Evolutionary conservation across 1,140 invertebrate genomes (phyloP).

Genomic region (Drosophila kepulauana): DNA sequence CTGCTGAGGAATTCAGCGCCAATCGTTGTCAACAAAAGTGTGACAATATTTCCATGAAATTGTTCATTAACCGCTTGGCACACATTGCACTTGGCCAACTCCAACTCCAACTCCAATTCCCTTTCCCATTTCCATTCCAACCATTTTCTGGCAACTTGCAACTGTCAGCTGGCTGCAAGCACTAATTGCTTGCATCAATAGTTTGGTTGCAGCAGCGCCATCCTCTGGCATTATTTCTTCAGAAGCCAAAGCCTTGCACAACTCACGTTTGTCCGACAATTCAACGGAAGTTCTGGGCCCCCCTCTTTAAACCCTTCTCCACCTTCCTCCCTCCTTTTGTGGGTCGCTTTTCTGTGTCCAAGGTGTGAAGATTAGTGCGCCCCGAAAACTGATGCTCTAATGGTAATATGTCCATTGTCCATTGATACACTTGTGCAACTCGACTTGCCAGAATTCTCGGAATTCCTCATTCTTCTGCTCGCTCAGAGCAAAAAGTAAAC

Average conservation of each 20-base stretch:
- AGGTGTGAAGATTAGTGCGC: slow-evolving; percentile 81
- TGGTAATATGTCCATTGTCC: slow-evolving; percentile 1
- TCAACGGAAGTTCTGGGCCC: slow-evolving; percentile 62
- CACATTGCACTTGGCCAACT: slow-evolving; percentile 71
- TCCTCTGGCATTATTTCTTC: slow-evolving; percentile 66
- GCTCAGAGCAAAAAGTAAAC: neutral
- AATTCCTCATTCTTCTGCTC: slow-evolving; percentile 38
- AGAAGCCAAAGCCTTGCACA: slow-evolving; percentile 73
- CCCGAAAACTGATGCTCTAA: slow-evolving; percentile 50
- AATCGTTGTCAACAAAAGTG: slow-evolving; percentile 75
- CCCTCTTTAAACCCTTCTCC: neutral
- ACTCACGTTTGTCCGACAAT: slow-evolving; percentile 73
- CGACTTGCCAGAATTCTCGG: slow-evolving; percentile 60
- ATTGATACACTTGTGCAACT: slow-evolving; percentile 38
- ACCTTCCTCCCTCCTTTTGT: neutral
- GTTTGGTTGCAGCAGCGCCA: slow-evolving; percentile 56
- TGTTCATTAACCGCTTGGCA: slow-evolving; percentile 83
- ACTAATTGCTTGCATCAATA: slow-evolving; percentile 76
- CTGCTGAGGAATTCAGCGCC: slow-evolving; percentile 72
- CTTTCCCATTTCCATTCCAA: slow-evolving; percentile 5
- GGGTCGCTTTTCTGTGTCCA: slow-evolving; percentile 48
- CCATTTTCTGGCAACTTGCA: slow-evolving; percentile 65
- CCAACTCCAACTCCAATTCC: slow-evolving; percentile 13
- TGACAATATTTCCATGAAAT: slow-evolving; percentile 84
- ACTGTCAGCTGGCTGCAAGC: slow-evolving; percentile 30